Evolutionary conservation across 2,797 vertebrate genomes (phyloP).

Genomic region (Hafferia zeledoni): DNA sequence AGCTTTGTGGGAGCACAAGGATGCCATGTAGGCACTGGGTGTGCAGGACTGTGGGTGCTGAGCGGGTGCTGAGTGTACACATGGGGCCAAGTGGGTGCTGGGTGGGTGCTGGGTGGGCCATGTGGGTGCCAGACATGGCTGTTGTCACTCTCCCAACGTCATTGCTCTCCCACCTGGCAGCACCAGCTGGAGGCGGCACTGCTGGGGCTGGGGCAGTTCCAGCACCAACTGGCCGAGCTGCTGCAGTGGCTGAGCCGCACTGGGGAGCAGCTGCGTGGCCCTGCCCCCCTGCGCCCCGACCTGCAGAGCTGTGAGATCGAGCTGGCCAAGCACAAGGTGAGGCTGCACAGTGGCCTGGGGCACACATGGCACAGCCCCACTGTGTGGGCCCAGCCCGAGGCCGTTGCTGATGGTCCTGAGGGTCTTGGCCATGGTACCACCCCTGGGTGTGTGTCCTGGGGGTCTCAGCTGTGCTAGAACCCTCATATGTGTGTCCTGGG

Average conservation of each 20-base stretch:
- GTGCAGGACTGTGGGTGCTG: too few species aligned
- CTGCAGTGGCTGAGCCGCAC: slow-evolving; percentile 85
- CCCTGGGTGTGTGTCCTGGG: not conserved
- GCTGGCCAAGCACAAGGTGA: slow-evolving; percentile 91
- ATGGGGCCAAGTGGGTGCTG: not conserved
- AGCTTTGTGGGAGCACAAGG: too few species aligned
- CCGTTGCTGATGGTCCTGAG: not conserved
- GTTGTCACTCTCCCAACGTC: rapidly evolving
- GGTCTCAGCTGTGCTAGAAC: not conserved
- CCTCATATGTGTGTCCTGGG: not conserved
- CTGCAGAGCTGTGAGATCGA: slow-evolving; percentile 91
- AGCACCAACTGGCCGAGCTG: slow-evolving; percentile 88
- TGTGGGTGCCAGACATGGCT: rapidly evolving
- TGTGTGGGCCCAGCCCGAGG: too few species aligned
- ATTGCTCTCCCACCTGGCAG: slow-evolving; percentile 41
- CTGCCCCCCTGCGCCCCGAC: slow-evolving; percentile 80
- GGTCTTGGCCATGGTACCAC: not conserved
- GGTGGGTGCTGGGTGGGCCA: not conserved
- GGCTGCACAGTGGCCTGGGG: rapidly evolving
- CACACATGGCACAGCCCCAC: rapidly evolving
- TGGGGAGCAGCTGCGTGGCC: slow-evolving; percentile 80
- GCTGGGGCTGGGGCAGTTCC: slow-evolving; percentile 89
- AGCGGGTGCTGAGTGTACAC: too few species aligned
- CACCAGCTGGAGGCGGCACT: slow-evolving; percentile 88
- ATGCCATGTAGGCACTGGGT: too few species aligned